Evolutionary conservation across 2,888 invertebrate species (phyloP).

Genomic region (Prenolepis imparis): DNA sequence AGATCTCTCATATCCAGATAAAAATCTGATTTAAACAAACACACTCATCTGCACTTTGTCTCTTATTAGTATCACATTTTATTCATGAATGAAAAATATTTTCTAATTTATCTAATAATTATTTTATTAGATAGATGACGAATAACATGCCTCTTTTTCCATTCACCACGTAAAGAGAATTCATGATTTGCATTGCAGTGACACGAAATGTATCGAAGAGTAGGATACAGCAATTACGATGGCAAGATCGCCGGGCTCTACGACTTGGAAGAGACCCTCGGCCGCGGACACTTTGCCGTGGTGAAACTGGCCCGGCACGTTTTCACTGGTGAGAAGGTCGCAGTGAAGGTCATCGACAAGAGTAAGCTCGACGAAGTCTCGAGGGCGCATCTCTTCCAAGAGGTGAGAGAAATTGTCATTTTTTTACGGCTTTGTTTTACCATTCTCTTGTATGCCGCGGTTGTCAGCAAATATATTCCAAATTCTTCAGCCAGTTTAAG

Average conservation of each 20-base stretch:
- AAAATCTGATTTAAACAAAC: not conserved
- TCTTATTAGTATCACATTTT: not conserved
- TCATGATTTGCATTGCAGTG: slow-evolving; percentile 56
- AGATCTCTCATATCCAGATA: not conserved
- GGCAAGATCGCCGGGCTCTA: slow-evolving; percentile 98
- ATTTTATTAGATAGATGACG: not conserved
- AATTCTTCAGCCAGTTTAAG: not conserved
- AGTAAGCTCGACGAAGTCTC: slow-evolving; percentile 98
- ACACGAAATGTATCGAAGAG: slow-evolving; percentile 81
- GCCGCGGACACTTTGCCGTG: slow-evolving; percentile 99
- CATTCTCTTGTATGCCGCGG: not conserved
- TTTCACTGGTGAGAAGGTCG: slow-evolving; percentile 99
- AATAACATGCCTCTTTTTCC: not conserved
- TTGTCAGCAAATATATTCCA: not conserved
- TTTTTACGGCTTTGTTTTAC: not conserved
- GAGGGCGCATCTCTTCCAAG: slow-evolving; percentile 97
- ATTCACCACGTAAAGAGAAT: not conserved
- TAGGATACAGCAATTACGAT: slow-evolving; percentile 89
- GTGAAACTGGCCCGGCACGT: slow-evolving; percentile 99
- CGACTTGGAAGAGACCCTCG: slow-evolving; percentile 98
- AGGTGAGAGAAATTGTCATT: slow-evolving; percentile 88
- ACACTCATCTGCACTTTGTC: not conserved
- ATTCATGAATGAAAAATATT: not conserved
- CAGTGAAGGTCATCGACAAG: slow-evolving; percentile 99
- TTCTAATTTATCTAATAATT: not conserved